A percentile compares a stretch with the other conserved stretches of the same genome.
Evolutionary conservation across 2,113 vertebrate genomes (phyloP).

Genomic region (Zosterops lateralis): DNA sequence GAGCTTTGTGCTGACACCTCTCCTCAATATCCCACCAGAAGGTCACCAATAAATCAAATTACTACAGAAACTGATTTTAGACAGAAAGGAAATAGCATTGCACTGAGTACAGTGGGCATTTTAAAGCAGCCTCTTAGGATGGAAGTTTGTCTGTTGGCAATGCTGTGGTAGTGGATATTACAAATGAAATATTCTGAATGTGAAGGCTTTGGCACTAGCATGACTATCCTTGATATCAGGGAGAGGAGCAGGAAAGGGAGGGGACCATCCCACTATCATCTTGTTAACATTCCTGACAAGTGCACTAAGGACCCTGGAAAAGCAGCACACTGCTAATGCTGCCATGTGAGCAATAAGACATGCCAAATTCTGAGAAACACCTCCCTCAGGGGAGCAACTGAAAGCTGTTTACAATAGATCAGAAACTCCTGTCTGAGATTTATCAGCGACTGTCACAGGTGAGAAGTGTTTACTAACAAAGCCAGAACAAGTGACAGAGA

Average conservation of each 20-base stretch:
- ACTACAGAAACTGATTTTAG: not conserved
- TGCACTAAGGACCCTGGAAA: not conserved
- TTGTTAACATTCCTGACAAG: slow-evolving; percentile 14
- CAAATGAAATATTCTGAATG: not conserved
- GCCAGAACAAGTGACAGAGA: slow-evolving; percentile 47
- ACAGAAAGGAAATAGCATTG: not conserved
- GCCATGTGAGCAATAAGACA: slow-evolving; percentile 35
- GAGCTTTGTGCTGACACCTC: not conserved
- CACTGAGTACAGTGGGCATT: not conserved
- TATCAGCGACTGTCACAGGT: slow-evolving; percentile 59
- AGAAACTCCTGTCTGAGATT: slow-evolving; percentile 54
- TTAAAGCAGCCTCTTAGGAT: not conserved
- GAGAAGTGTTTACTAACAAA: slow-evolving; percentile 66
- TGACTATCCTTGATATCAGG: not conserved
- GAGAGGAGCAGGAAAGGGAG: not conserved
- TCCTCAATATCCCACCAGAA: not conserved
- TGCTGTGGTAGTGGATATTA: not conserved
- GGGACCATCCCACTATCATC: not conserved
- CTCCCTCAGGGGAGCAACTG: slow-evolving; percentile 41
- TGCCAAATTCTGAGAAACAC: slow-evolving; percentile 32
- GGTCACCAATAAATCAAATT: not conserved
- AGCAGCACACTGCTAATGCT: slow-evolving; percentile 18
- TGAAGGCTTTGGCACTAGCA: not conserved
- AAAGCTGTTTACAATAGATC: slow-evolving; percentile 56
- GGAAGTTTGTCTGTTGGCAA: not conserved